Evolutionary conservation across 2,797 vertebrate genomes (phyloP).

Genomic region (Propithecus deckenii): DNA sequence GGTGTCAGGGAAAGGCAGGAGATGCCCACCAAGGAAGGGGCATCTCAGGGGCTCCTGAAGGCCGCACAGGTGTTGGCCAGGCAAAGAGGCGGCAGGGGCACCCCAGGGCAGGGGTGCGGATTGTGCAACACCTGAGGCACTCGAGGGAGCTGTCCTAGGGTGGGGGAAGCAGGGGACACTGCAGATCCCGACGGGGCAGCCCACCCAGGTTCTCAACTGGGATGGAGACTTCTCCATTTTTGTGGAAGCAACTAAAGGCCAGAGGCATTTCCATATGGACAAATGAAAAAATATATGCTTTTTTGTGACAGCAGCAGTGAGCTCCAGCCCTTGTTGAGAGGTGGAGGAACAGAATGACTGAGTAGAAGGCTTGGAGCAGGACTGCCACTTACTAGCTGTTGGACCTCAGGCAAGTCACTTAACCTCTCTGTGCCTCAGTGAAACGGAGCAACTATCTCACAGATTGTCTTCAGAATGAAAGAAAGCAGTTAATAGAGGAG

Average conservation of each 20-base stretch:
- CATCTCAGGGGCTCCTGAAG: background rate
- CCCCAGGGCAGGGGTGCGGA: background rate
- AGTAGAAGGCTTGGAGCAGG: background rate
- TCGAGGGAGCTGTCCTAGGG: background rate
- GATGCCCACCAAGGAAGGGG: background rate
- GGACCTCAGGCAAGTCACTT: background rate
- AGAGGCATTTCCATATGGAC: background rate
- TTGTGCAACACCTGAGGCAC: background rate
- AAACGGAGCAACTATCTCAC: background rate
- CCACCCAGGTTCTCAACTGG: background rate
- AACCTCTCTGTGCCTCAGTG: background rate
- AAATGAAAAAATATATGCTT: background rate
- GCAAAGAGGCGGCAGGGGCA: background rate
- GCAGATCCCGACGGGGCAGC: background rate
- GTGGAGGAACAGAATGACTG: background rate
- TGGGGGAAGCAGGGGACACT: background rate
- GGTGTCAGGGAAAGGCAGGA: background rate
- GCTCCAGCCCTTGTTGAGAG: background rate
- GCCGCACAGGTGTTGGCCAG: background rate
- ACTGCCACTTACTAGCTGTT: background rate
- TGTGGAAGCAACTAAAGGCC: background rate
- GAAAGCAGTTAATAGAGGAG: no score
- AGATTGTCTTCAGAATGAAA: background rate
- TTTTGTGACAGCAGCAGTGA: background rate
- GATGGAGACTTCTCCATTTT: background rate